phyloP scores from a whole-genome alignment of 64 coral and sea anemone genomes.

The Dendrophyllia cribrosa region DNA sequence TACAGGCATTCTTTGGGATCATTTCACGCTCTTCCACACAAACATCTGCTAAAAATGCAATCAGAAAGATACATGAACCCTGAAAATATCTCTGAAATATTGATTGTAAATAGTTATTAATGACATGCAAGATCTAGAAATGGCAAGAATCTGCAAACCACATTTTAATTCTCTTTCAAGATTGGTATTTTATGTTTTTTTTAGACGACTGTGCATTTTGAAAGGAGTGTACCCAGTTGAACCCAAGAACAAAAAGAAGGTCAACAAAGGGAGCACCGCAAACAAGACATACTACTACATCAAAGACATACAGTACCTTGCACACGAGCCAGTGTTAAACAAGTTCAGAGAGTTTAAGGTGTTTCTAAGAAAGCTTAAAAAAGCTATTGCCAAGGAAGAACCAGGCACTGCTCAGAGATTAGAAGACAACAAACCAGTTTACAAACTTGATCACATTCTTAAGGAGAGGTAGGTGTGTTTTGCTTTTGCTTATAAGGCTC shows the following conservation, averaged over 20 bases:
- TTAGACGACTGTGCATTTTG: constrained; percentile 88
- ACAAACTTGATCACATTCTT: constrained; percentile 92
- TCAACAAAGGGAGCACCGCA: constrained; percentile 92
- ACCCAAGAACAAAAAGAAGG: constrained; percentile 97
- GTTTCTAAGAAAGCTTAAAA: constrained; percentile 95
- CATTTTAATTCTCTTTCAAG: too few relatives aligned
- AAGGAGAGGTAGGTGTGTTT: constrained; percentile 84
- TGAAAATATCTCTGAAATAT: too few relatives aligned
- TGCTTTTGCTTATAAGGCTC: not conserved
- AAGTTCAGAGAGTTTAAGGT: constrained; percentile 97
- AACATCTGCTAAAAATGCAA: too few relatives aligned
- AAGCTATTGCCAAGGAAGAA: constrained; percentile 96
- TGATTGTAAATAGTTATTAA: too few relatives aligned
- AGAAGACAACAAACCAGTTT: constrained; percentile 91
- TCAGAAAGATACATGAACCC: too few relatives aligned
- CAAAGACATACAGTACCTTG: constrained; percentile 94
- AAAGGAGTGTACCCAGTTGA: constrained; percentile 98
- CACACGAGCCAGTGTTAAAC: constrained; percentile 93
- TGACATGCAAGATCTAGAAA: too few relatives aligned
- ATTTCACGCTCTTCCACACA: too few relatives aligned
- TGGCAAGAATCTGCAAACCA: too few relatives aligned
- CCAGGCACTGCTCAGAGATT: constrained; percentile 88
- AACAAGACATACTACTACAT: constrained; percentile 91
- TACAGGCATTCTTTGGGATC: too few relatives aligned
- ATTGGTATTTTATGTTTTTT: not conserved